Conservation (phyloP, 2,113 vertebrate genomes). For the Poeciliopsis prolifica region DNA sequence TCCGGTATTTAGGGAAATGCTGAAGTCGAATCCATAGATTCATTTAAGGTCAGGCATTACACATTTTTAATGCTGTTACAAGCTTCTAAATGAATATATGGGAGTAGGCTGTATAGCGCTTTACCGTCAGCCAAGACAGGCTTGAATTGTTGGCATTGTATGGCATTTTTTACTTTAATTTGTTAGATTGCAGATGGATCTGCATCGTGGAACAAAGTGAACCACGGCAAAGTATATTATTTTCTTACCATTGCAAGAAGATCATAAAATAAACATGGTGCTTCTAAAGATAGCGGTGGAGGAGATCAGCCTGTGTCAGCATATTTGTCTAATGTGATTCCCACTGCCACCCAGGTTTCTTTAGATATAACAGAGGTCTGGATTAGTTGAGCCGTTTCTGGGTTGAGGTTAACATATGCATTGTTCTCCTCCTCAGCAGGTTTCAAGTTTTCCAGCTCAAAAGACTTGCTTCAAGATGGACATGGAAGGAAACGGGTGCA, state of each 20-base stretch:
- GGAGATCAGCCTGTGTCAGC: not conserved
- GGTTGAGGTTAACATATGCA: not conserved
- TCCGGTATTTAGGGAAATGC: not conserved
- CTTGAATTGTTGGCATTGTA: not conserved
- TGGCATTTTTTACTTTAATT: not conserved
- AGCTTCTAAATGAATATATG: not conserved
- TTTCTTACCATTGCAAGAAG: not conserved
- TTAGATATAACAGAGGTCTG: not conserved
- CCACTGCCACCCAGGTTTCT: not conserved
- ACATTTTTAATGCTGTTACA: not conserved
- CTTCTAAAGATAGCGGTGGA: too few species aligned
- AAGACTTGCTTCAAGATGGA: not conserved
- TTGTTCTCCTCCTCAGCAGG: not conserved
- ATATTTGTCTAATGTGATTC: not conserved
- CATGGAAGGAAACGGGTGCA: not conserved
- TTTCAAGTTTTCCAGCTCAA: not conserved
- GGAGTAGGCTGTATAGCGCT: not conserved
- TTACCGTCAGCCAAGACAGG: too few species aligned
- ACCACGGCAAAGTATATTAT: not conserved
- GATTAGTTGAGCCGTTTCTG: not conserved
- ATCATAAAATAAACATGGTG: not conserved
- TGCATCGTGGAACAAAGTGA: not conserved
- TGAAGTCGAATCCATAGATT: not conserved
- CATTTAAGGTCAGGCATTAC: not conserved
- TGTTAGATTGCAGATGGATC: too few species aligned